These are phyloP conservation scores for Gallinago stenura DNA, from an alignment of 2,797 vertebrate species.

Conservation along the genomic window DNA sequence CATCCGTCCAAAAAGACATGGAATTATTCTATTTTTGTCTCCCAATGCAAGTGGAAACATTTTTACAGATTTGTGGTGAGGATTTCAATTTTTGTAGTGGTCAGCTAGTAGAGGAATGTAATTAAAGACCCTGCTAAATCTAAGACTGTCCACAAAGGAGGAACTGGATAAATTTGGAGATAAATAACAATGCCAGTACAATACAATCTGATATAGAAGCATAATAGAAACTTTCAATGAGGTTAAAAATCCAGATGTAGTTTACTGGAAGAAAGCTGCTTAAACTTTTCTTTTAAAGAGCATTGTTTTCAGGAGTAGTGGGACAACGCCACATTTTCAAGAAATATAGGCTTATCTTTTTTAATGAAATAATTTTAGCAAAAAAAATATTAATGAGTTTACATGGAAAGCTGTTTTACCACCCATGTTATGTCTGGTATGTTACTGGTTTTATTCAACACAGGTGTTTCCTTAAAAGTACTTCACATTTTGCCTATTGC, in stretches of 20 bases:
- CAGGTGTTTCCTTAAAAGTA: slow-evolving; percentile 72
- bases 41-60: slow-evolving; percentile 79
- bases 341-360: neutral
- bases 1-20: slow-evolving; percentile 88
- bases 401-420: neutral
- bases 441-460: slow-evolving; percentile 3
- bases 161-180: slow-evolving; percentile 16
- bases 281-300: neutral
- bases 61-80: slow-evolving; percentile 77
- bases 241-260: slow-evolving; percentile 55
- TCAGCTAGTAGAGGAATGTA: slow-evolving; percentile 69
- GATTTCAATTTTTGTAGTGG: slow-evolving; percentile 71
- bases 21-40: slow-evolving; percentile 92
- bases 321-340: neutral
- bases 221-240: neutral
- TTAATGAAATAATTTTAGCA: neutral
- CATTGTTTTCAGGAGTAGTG: neutral
- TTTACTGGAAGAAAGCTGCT: slow-evolving; percentile 41
- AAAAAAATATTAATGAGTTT: neutral
- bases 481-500: neutral
- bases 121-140: slow-evolving; percentile 74
- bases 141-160: neutral
- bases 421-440: neutral
- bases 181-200: neutral
- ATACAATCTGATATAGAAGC: neutral